Conservation (phyloP, 2,113 vertebrate genomes). For the Rhadina sibilatrix region DNA sequence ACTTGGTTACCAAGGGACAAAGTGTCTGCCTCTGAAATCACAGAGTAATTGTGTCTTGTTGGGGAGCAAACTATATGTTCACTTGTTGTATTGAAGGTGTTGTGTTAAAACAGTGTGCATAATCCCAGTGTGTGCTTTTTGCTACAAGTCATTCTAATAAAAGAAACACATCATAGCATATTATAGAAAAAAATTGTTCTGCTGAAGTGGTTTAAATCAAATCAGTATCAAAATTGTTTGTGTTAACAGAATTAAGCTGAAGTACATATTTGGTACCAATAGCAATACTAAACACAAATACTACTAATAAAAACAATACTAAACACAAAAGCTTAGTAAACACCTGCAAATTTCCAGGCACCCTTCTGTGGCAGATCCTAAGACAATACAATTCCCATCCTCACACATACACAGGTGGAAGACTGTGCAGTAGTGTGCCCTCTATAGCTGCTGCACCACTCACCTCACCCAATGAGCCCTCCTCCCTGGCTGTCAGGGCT, state of each 20-base stretch:
- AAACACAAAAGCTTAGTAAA: neutral
- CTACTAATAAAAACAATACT: neutral
- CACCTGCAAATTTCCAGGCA: neutral
- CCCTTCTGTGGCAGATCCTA: neutral
- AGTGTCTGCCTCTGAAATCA: neutral
- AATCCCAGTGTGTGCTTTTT: neutral
- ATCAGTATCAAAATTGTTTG: neutral
- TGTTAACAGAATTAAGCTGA: neutral
- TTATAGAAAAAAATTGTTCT: neutral
- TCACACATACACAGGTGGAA: rapidly evolving
- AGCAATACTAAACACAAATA: neutral
- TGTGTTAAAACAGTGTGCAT: neutral
- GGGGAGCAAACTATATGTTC: neutral
- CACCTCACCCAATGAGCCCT: rapidly evolving
- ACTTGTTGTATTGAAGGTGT: neutral
- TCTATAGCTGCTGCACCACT: rapidly evolving
- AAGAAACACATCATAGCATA: neutral
- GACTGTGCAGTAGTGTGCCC: rapidly evolving
- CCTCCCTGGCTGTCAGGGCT: rapidly evolving
- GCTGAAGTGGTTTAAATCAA: neutral
- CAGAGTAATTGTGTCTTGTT: neutral
- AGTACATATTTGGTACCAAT: neutral
- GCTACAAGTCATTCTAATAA: neutral
- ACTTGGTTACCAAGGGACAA: neutral
- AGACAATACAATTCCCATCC: neutral